phyloP scores from a whole-genome alignment of 2,113 vertebrate genomes.

The Thymallus thymallus region DNA sequence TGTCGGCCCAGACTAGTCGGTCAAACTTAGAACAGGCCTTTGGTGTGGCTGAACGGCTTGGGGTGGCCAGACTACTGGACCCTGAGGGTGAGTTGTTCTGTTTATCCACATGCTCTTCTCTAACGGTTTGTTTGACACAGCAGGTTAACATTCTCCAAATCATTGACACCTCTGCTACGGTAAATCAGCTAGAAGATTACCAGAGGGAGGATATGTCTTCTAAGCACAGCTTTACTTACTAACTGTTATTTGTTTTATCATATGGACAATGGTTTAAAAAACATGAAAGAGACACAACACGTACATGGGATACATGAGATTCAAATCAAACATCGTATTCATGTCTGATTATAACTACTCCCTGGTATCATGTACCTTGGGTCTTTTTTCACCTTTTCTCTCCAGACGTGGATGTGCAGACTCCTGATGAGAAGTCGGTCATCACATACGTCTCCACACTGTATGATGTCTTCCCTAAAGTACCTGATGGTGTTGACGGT shows the following conservation, averaged over 20 bases:
- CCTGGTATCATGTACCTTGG: not conserved
- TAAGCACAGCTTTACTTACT: too few relatives aligned
- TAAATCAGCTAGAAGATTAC: conserved; percentile 18
- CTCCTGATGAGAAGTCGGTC: conserved; percentile 97
- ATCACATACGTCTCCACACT: conserved; percentile 98
- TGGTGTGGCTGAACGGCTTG: conserved; percentile 91
- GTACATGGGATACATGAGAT: too few relatives aligned
- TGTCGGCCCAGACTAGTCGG: conserved; percentile 91
- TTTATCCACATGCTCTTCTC: not conserved
- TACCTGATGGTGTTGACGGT: conserved; percentile 91
- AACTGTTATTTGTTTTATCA: too few relatives aligned
- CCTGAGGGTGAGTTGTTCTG: conserved; percentile 85
- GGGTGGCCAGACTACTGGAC: conserved; percentile 94
- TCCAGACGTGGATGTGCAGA: conserved; percentile 94
- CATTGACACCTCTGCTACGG: not conserved
- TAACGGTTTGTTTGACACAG: not conserved
- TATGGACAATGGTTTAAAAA: too few relatives aligned
- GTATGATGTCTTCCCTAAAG: conserved; percentile 97
- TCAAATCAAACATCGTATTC: too few relatives aligned
- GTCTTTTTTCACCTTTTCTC: not conserved
- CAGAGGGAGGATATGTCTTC: not conserved
- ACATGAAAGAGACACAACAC: too few relatives aligned
- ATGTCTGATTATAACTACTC: not conserved
- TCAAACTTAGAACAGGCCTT: conserved; percentile 96
- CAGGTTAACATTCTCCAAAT: conserved; percentile 2